These are phyloP conservation scores for Macropis europaea DNA, from an alignment of 2,888 invertebrate genomes.

Conservation along the genomic window DNA sequence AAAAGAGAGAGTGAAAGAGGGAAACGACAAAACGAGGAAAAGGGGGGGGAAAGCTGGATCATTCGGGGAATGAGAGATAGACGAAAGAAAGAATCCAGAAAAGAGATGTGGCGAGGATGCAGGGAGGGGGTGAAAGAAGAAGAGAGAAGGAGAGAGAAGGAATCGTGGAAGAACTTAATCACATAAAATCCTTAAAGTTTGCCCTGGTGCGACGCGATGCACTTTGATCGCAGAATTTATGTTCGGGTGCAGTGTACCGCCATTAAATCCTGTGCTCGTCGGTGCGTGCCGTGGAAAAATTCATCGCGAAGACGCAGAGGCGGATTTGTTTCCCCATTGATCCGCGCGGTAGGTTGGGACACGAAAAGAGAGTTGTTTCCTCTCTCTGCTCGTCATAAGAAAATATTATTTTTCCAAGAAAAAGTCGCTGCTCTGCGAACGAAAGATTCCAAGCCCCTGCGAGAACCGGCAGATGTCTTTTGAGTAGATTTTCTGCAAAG, in stretches of 20 bases:
- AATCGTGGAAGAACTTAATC: constrained; percentile 67
- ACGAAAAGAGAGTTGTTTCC: constrained; percentile 50
- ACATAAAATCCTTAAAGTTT: constrained; percentile 72
- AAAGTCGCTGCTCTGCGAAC: constrained; percentile 40
- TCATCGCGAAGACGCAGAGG: constrained; percentile 60
- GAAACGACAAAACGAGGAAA: neutral
- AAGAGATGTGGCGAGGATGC: neutral
- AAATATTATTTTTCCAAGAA: constrained; percentile 65
- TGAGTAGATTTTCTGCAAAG: constrained; percentile 25
- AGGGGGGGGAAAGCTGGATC: constrained; percentile 8
- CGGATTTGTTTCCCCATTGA: constrained; percentile 61
- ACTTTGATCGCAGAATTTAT: constrained; percentile 70
- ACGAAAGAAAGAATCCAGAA: constrained; percentile 2
- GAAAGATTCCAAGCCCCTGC: constrained; percentile 35
- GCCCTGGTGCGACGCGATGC: constrained; percentile 61
- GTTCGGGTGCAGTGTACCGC: constrained; percentile 66
- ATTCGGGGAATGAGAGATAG: constrained; percentile 7
- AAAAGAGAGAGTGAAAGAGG: neutral
- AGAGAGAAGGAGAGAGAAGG: constrained; percentile 27
- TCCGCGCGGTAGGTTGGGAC: constrained; percentile 49
- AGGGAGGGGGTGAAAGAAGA: neutral
- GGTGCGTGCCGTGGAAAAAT: constrained; percentile 68
- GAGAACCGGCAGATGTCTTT: neutral
- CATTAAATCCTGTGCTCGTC: constrained; percentile 68
- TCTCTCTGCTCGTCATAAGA: constrained; percentile 56